phyloP scores from a whole-genome alignment of 2,888 invertebrate genomes.

The Heliconius sara region DNA sequence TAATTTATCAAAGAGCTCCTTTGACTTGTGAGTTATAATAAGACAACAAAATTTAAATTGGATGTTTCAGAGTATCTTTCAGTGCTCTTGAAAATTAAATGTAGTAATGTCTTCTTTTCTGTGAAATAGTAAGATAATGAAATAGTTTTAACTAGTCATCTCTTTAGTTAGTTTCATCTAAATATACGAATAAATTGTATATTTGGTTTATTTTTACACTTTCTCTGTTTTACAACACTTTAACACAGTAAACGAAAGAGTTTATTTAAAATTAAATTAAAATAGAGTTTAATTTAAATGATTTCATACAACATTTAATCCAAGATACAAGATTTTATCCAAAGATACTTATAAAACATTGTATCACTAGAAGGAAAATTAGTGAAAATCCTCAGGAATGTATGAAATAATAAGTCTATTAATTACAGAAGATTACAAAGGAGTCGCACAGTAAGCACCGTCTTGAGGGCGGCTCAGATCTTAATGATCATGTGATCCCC shows the following conservation, averaged over 20 bases:
- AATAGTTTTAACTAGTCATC: too few relatives aligned
- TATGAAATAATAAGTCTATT: slow-evolving; percentile 77
- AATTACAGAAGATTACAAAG: slow-evolving; percentile 73
- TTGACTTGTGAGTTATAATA: slow-evolving; percentile 17
- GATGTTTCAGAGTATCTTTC: slow-evolving; percentile 15
- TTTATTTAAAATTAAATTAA: neutral
- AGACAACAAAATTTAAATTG: slow-evolving; percentile 12
- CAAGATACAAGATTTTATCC: slow-evolving; percentile 32
- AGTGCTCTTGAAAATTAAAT: neutral
- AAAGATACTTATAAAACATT: slow-evolving; percentile 58
- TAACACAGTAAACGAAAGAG: neutral
- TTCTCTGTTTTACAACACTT: too few relatives aligned
- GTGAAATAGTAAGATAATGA: neutral
- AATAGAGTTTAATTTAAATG: neutral
- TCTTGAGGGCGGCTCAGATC: slow-evolving; percentile 62
- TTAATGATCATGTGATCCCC: slow-evolving; percentile 72
- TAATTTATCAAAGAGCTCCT: slow-evolving; percentile 31
- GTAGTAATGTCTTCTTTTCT: neutral
- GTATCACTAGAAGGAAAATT: slow-evolving; percentile 64
- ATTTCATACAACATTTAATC: neutral
- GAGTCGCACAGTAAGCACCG: slow-evolving; percentile 64
- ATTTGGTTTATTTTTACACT: too few relatives aligned
- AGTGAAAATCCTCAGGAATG: slow-evolving; percentile 68
- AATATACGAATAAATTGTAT: too few relatives aligned
- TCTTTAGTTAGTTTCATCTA: too few relatives aligned